Base-by-base conservation (phyloP, 92 coral and sea anemone species). In the Anthopleura xanthogrammica region DNA sequence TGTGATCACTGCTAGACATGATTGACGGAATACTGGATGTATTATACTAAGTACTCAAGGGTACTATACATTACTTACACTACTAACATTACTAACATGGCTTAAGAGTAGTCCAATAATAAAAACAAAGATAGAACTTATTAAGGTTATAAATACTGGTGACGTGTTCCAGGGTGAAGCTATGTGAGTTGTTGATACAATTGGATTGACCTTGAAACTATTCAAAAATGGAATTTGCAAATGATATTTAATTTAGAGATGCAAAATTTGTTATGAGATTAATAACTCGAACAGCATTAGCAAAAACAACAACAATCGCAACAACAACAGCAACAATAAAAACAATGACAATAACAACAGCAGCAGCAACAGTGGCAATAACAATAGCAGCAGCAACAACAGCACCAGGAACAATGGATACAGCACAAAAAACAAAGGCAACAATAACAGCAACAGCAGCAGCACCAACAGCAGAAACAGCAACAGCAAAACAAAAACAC, bases 21-120 rank as follows among this genome's bases (percentile, higher is more conserved):
- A 81, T 68, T 41, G 75, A 70, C 41, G 83, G 75, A 58, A 42
- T 42, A 41, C 52, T 58, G 0, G 65, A 17, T n/a, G 75, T 20
- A 79, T 79, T 75, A 14, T 48, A 75, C 52, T 76, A 76, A 74
- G 77, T 17, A 29, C 52, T 77, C 60, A 55, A 23, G 41, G 40
- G 43, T 46, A 46, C 65, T 46, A 7, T 60, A 41, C 82, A 79
- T 79, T 79, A 79, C 62, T 39, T 79, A 56, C 19, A 58, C 72
- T 56, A 62, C 65, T n/a, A 79, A 50, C 42, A 22, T 77, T 52
- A 77, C 80, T 46, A 23, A 77, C 60, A 52, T 23, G 41, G 41
- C 42, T 23, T 42, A 4, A 23, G 40, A 42, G 29, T 29, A 29
- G 36, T 22, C 36, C 65, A 60, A 60, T 60, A 60, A 12, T 36